Evolutionary conservation across 2,113 vertebrate genomes (phyloP), one percentile per base, ranked within the genome.

Genomic region (Solenodon paradoxus): DNA sequence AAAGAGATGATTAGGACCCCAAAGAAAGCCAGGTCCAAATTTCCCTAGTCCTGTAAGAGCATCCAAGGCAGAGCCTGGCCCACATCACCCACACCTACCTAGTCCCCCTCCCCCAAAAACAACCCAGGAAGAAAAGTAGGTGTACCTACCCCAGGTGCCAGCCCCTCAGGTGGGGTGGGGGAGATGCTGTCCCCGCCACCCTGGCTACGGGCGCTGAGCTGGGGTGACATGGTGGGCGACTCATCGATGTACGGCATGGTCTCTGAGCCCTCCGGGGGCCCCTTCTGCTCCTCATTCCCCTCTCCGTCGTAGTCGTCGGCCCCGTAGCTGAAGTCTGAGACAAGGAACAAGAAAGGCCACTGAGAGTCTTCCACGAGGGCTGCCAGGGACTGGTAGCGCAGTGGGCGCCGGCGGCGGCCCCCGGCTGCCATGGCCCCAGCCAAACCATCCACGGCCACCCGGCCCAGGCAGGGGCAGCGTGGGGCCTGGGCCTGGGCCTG

Each of bases 171-270:
- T 49, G 99, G 99, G 2, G 98, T 99, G 81, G 99, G 99, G 0
- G 99, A 99, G 30, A 99, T 93, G 0, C 98, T 96, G 40, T 99
- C 98, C 22, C 98, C 99, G 19, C 99, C 98, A 3, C 99, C 99
- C 17, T 99, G 99, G 95, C 98, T 98, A 1, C 99, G 99, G 95
- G 99, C 98, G 1, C 99, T 99, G 98, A 99, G 99, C 97, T 99
- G 99, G 42, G 99, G 99, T 1, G 99, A 99, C 99, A 99, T 99
- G 97, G 99, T 99, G 97, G 99, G 99, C 0, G 99, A 99, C 96
- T 99, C 99, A 1, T 99, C 99, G 79, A 99, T 99, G 97, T 99
- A 99, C 6, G 99, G 99, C 99, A 99, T 99, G 77, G 99, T 99
- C 98, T 99, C 99, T 0, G 99, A 99, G 98, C 99, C 99, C 89